These are phyloP conservation scores for Leucopsar rothschildi DNA, from an alignment of 2,113 vertebrate genomes.

Conservation along the genomic window DNA sequence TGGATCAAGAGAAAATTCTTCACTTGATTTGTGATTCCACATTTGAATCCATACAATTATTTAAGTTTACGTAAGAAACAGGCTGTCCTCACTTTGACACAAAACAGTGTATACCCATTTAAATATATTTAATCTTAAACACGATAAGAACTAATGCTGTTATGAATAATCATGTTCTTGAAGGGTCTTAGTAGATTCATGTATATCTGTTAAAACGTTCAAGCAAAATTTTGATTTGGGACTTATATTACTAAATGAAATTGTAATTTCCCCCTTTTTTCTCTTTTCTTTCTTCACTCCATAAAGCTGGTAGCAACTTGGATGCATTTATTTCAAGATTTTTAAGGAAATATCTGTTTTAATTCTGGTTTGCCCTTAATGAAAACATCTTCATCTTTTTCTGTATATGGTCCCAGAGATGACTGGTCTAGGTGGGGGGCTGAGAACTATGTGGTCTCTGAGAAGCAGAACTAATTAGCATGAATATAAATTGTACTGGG, in stretches of 20 bases:
- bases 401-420: background rate
- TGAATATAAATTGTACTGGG: background rate
- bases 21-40: background rate
- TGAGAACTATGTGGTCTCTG: background rate
- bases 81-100: background rate
- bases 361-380: background rate
- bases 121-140: background rate
- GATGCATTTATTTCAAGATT: background rate
- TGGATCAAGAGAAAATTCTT: background rate
- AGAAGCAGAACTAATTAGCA: conserved; percentile 33
- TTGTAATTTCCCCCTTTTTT: background rate
- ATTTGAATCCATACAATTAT: background rate
- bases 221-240: background rate
- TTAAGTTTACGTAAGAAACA: background rate
- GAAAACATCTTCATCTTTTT: background rate
- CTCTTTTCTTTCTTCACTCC: background rate
- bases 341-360: background rate
- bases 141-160: background rate
- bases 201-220: background rate
- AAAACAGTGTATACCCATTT: background rate
- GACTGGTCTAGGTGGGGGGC: background rate
- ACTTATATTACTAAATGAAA: background rate
- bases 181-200: background rate
- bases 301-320: background rate
- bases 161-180: background rate